Evolutionary conservation across 2,113 vertebrate species (phyloP).

Genomic region (Blennius ocellaris): DNA sequence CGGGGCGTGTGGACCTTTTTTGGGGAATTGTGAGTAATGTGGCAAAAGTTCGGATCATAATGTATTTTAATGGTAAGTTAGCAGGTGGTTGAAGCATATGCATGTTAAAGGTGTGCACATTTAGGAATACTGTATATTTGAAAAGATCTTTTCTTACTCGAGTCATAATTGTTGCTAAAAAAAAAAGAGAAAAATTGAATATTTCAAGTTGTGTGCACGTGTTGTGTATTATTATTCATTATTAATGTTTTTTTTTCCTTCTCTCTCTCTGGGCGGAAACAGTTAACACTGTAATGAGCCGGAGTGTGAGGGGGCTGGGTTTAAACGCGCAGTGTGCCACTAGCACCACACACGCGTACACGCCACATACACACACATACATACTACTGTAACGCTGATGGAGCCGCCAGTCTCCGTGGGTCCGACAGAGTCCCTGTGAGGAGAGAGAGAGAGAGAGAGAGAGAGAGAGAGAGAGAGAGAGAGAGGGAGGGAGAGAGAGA

Average conservation of each 20-base stretch:
- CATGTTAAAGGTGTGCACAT: no score
- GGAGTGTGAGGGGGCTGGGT: constrained; percentile 80
- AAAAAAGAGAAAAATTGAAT: no score
- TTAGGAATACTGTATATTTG: no score
- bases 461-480: constrained; percentile 32
- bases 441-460: no score
- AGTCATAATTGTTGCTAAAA: neutral
- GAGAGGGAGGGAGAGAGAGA: constrained; percentile 30
- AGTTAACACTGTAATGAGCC: constrained; percentile 78
- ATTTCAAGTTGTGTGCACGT: neutral
- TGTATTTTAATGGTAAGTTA: neutral
- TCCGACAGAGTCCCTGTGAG: constrained; percentile 60
- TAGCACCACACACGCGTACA: constrained; percentile 38
- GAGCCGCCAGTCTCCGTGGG: constrained; percentile 71
- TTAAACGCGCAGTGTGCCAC: constrained; percentile 72
- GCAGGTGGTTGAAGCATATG: neutral
- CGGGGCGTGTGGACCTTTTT: neutral
- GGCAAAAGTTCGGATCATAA: neutral
- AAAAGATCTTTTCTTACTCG: neutral
- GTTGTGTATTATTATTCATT: constrained; percentile 8
- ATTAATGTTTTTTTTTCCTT: no score
- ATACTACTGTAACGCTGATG: constrained; percentile 72
- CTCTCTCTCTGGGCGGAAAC: constrained; percentile 72
- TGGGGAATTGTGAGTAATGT: neutral
- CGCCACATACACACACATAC: constrained; percentile 29